Evolutionary conservation across 2,113 vertebrate genomes (phyloP).

Genomic region (Hippocampus comes): DNA sequence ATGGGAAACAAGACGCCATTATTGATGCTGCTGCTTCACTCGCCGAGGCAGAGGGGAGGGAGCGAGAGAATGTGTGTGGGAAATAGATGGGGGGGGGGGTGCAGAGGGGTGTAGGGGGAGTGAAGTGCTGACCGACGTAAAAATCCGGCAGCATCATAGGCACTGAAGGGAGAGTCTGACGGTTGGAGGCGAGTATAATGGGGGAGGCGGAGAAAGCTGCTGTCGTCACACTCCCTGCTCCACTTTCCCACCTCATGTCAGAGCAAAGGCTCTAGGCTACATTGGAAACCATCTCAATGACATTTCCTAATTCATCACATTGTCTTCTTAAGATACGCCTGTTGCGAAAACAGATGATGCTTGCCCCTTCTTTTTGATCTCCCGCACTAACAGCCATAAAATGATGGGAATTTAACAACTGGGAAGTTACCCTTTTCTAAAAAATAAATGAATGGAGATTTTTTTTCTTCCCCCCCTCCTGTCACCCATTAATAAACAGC

Average conservation of each 20-base stretch:
- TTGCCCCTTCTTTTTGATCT: not conserved
- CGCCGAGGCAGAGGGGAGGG: not conserved
- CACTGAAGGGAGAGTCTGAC: not conserved
- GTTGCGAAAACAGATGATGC: not conserved
- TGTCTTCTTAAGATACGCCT: not conserved
- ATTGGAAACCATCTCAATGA: not conserved
- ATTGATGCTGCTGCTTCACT: conserved; percentile 56
- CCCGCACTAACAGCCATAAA: not conserved
- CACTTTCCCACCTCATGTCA: conserved; percentile 21
- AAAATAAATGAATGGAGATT: too few species aligned
- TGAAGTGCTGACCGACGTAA: not conserved
- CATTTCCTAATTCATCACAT: not conserved
- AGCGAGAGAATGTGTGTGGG: conserved; percentile 8
- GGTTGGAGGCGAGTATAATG: not conserved
- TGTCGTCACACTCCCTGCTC: conserved; percentile 29
- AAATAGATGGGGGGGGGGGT: not conserved
- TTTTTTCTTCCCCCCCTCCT: too few species aligned
- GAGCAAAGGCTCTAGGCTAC: not conserved
- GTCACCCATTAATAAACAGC: too few species aligned
- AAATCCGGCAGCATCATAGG: not conserved
- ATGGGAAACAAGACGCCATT: conserved; percentile 68
- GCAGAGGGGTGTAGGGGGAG: too few species aligned
- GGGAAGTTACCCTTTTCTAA: not conserved
- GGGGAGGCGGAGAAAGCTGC: conserved; percentile 29
- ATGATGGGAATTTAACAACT: not conserved